These are phyloP conservation scores for Psylliodes chrysocephalus DNA, from an alignment of 2,888 invertebrate genomes.

Conservation along the genomic window DNA sequence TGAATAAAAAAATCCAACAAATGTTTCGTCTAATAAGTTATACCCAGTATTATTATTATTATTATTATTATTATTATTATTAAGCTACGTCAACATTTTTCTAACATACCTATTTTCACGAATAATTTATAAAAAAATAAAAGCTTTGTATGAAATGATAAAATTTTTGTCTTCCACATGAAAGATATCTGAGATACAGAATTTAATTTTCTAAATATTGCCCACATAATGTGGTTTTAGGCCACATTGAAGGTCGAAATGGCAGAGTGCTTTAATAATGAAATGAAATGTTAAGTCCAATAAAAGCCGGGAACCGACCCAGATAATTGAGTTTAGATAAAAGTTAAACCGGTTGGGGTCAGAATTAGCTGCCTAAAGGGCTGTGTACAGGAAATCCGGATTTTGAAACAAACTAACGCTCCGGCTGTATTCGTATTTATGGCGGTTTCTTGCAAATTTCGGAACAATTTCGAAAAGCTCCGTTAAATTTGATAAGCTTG, in stretches of 20 bases:
- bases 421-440: conserved; percentile 2
- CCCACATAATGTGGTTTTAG: not conserved
- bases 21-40: no score
- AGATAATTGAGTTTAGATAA: conserved; percentile 36
- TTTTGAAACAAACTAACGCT: not conserved
- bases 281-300: conserved; percentile 15
- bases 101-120: no score
- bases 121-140: no score
- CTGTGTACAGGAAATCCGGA: conserved; percentile 38
- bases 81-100: no score
- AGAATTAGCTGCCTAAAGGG: conserved; percentile 39
- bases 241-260: conserved; percentile 3
- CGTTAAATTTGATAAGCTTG: conserved; percentile 2
- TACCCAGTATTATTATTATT: no score
- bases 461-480: not conserved
- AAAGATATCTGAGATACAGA: not conserved
- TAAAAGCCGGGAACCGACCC: conserved; percentile 13
- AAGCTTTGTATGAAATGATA: no score
- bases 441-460: conserved; percentile 11
- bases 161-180: no score
- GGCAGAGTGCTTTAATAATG: conserved; percentile 9
- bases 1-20: no score
- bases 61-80: no score
- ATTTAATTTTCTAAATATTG: not conserved
- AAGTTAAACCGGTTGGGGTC: conserved; percentile 37